phyloP scores from a whole-genome alignment of 2,113 vertebrate species.

The Pleuronectes platessa region DNA sequence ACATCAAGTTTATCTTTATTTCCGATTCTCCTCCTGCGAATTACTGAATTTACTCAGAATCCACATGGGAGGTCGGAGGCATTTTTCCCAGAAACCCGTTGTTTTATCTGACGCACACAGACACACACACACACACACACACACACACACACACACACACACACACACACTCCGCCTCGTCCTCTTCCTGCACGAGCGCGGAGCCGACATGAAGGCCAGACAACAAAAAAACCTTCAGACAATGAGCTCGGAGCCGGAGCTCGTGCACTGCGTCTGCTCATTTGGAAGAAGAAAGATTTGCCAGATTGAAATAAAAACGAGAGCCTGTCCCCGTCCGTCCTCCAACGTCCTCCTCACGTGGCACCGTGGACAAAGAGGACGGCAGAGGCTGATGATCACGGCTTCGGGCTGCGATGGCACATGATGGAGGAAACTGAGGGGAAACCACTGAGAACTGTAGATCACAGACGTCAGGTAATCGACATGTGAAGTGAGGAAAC shows the following conservation, averaged over 20 bases:
- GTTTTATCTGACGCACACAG: constrained; percentile 14
- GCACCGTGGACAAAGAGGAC: constrained; percentile 16
- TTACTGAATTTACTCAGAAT: constrained; percentile 53
- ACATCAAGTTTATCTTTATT: constrained; percentile 9
- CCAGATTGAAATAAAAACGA: constrained; percentile 14
- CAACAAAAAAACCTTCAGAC: constrained; percentile 36
- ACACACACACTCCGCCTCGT: constrained; percentile 29
- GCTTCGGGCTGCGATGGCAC: not conserved
- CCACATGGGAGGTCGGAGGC: constrained; percentile 43
- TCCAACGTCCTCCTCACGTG: constrained; percentile 24
- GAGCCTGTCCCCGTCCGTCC: constrained; percentile 8
- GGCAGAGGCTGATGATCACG: not conserved
- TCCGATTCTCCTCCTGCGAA: constrained; percentile 38
- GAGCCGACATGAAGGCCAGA: constrained; percentile 34
- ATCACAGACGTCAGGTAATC: not conserved
- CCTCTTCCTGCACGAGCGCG: constrained; percentile 40
- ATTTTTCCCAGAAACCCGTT: constrained; percentile 56
- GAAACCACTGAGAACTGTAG: too few relatives aligned
- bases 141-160: not conserved
- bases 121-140: constrained; percentile 24
- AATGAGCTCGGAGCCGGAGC: constrained; percentile 32
- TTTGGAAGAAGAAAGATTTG: constrained; percentile 19
- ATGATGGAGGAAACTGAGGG: not conserved
- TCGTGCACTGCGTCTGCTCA: not conserved
- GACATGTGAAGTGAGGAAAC: too few relatives aligned